Evolutionary conservation across 1,140 invertebrate genomes (phyloP).

Genomic region (Neodiprion lecontei): DNA sequence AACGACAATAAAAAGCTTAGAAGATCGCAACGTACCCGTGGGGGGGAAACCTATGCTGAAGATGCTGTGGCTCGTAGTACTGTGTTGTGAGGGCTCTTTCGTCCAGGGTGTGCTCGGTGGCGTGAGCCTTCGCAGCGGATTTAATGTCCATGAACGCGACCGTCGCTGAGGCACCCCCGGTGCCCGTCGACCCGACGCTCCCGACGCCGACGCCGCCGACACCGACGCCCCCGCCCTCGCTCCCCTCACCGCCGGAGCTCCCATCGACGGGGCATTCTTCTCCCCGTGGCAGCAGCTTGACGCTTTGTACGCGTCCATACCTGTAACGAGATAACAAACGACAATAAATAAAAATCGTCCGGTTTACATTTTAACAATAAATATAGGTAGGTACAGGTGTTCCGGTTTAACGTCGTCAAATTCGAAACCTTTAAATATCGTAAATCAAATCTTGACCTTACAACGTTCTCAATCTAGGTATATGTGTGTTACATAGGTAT

Average conservation of each 20-base stretch:
- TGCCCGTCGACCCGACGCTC: constrained; percentile 67
- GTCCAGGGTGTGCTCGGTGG: constrained; percentile 87
- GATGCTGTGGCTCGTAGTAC: constrained; percentile 85
- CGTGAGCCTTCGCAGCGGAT: constrained; percentile 91
- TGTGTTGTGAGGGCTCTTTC: constrained; percentile 86
- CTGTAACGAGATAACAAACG: constrained; percentile 64
- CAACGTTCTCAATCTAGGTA: too few relatives aligned
- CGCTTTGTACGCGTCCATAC: constrained; percentile 96
- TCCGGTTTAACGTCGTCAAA: too few relatives aligned
- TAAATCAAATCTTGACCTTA: too few relatives aligned
- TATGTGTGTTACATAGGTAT: too few relatives aligned
- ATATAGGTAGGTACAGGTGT: too few relatives aligned
- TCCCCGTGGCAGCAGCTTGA: constrained; percentile 82
- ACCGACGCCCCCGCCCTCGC: constrained; percentile 53
- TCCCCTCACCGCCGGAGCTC: constrained; percentile 53
- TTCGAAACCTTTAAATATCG: too few relatives aligned
- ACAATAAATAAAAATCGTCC: constrained; percentile 27
- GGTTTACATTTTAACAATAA: too few relatives aligned
- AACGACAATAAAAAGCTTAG: too few relatives aligned
- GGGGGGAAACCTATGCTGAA: constrained; percentile 60
- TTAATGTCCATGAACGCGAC: constrained; percentile 97
- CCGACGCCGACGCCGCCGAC: constrained; percentile 59
- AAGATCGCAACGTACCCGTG: constrained; percentile 48
- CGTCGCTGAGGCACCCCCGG: constrained; percentile 72
- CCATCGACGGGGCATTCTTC: constrained; percentile 66